Evolutionary conservation across 2,888 invertebrate genomes (phyloP).

Genomic region (Dasysyrphus tricinctus): DNA sequence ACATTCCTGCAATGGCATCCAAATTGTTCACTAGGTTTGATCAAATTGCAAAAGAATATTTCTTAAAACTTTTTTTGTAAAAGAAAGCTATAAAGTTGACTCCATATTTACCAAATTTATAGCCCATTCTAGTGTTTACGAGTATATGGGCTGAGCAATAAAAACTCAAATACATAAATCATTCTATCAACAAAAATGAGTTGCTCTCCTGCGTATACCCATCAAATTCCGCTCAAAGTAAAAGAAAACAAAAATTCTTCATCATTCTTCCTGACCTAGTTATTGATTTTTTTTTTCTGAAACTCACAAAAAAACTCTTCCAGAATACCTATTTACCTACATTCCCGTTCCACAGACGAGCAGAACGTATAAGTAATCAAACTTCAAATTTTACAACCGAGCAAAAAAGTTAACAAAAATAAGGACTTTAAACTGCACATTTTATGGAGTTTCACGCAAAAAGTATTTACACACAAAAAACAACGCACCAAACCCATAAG

Average conservation of each 20-base stretch:
- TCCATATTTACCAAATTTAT: slow-evolving; percentile 15
- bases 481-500: slow-evolving; percentile 53
- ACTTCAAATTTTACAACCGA: slow-evolving; percentile 70
- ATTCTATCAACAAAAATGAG: slow-evolving; percentile 26
- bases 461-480: slow-evolving; percentile 37
- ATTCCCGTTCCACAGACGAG: background rate
- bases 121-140: slow-evolving; percentile 17
- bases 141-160: slow-evolving; percentile 3
- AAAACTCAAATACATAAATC: slow-evolving; percentile 44
- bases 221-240: slow-evolving; percentile 18
- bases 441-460: slow-evolving; percentile 55
- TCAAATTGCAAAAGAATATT: background rate
- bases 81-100: background rate
- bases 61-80: background rate
- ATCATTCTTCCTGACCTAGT: slow-evolving; percentile 66
- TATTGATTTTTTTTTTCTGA: slow-evolving; percentile 63
- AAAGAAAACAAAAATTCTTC: slow-evolving; percentile 11
- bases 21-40: no score
- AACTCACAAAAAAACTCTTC: background rate
- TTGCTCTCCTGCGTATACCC: background rate
- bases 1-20: no score
- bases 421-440: slow-evolving; percentile 60
- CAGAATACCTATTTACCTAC: background rate
- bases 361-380: slow-evolving; percentile 56
- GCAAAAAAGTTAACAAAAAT: slow-evolving; percentile 42